Conservation (phyloP, 92 coral and sea anemone species). For the Virgularia gustaviana region DNA sequence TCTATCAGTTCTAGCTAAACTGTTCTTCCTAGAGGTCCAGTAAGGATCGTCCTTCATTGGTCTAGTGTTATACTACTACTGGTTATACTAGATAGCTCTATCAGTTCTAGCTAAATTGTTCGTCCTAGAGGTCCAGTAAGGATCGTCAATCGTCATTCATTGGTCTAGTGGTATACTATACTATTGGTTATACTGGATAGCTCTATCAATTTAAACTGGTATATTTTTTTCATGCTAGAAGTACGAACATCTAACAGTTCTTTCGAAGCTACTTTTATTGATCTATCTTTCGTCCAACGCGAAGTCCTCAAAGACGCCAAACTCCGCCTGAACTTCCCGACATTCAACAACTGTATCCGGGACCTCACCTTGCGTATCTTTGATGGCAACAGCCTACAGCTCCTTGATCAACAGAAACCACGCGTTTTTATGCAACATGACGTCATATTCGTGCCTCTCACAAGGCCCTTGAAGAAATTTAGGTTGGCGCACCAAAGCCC, state of each 20-base stretch:
- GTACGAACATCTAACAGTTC: neutral
- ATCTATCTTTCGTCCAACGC: neutral
- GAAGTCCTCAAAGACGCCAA: neutral
- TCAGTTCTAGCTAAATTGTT: too few species aligned
- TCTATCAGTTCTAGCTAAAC: too few species aligned
- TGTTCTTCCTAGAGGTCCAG: too few species aligned
- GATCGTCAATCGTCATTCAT: too few species aligned
- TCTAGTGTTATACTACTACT: too few species aligned
- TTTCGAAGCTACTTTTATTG: neutral
- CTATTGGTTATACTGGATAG: too few species aligned
- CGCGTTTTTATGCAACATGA: neutral
- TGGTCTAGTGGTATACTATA: too few species aligned
- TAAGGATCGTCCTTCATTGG: too few species aligned
- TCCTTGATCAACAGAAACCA: neutral
- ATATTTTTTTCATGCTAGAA: neutral
- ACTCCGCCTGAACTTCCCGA: neutral
- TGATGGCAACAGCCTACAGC: neutral
- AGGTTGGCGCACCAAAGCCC: neutral
- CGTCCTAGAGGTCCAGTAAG: too few species aligned
- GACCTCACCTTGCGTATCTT: neutral
- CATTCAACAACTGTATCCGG: neutral
- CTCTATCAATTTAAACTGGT: too few species aligned
- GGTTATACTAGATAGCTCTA: too few species aligned
- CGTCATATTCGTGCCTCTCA: neutral
- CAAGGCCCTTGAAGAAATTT: neutral